These are phyloP conservation scores for Phortica variegata DNA, from an alignment of 1,140 invertebrate species.

Conservation along the genomic window DNA sequence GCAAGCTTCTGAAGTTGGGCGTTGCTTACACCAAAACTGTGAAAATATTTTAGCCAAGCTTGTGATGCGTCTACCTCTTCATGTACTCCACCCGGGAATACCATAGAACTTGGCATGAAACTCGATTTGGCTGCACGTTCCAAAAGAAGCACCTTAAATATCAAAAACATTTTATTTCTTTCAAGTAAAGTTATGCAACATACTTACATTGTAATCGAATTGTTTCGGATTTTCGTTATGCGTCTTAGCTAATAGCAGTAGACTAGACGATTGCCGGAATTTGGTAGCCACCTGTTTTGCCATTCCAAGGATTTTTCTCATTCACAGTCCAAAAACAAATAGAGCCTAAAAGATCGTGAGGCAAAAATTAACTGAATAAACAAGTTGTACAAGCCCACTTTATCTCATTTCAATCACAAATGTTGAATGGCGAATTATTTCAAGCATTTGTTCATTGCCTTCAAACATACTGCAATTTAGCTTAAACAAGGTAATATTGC, in stretches of 20 bases:
- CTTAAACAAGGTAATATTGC: no score
- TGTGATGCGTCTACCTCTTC: slow-evolving; percentile 63
- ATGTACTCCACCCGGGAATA: slow-evolving; percentile 78
- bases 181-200: no score
- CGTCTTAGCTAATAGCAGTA: slow-evolving; percentile 53
- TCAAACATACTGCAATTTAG: no score
- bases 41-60: slow-evolving; percentile 70
- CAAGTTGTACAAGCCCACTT: no score
- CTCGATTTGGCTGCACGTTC: slow-evolving; percentile 65
- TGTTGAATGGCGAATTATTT: no score
- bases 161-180: slow-evolving; percentile 41
- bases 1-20: neutral
- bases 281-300: neutral
- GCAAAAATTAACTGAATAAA: no score
- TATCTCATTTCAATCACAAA: no score
- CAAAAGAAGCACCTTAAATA: slow-evolving; percentile 65
- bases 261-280: slow-evolving; percentile 54
- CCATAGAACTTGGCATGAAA: slow-evolving; percentile 70
- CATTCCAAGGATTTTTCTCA: neutral
- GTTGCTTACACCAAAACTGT: slow-evolving; percentile 59
- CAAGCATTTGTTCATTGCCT: no score
- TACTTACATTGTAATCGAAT: slow-evolving; percentile 18
- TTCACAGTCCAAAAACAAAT: no score
- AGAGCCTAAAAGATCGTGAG: no score
- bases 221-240: no score